Base-by-base conservation (phyloP, 2,888 invertebrate species). In the Parascotia fuliginaria region DNA sequence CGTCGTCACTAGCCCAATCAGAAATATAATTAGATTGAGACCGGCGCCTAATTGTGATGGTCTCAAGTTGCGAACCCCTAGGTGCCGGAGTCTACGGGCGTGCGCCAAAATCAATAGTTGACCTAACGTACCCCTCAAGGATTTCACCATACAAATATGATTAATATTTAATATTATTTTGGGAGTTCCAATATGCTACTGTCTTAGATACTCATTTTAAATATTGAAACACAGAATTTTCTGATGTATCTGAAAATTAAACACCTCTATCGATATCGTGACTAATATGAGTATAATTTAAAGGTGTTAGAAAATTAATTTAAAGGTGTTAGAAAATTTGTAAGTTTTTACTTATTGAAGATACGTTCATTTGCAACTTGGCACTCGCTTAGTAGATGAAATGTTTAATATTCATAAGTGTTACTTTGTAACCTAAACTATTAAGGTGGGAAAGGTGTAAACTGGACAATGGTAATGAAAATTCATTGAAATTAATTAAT, bases 11-110 rank as follows among this genome's bases (percentile, higher is more conserved):
- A 76, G 73, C 77, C 79, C 86, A 88, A 91, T 91, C 88, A 87
- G 85, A 88, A 87, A 89, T 90, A 89, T 90, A 91, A 91, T 91
- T 90, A 90, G 85, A 88, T 89, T 79, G 83, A 83, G 86, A 80
- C 81, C 79, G 79, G 70, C 73, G 77, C 78, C 86, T 89, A 89
- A 89, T 89, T 89, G 89, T 87, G 81, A 82, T 74, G 83, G 85
- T 87, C 89, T 90, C 89, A 87, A 87, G 89, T 90, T 88, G 78
- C 87, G 77, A 73, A 60, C 77, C 81, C 76, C 79, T 73, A 77
- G 81, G 78, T 80, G 77, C 77, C 73, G 73, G 40, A 45, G 44
- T 41, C 50, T 51, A 44, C 37, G 50, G 49, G 54, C 53, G 59
- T 41, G 60, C 69, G 75, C 75, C 73, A 82, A 85, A 88, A 90